Conservation (phyloP, 2,797 vertebrate genomes). For the Falco biarmicus region DNA sequence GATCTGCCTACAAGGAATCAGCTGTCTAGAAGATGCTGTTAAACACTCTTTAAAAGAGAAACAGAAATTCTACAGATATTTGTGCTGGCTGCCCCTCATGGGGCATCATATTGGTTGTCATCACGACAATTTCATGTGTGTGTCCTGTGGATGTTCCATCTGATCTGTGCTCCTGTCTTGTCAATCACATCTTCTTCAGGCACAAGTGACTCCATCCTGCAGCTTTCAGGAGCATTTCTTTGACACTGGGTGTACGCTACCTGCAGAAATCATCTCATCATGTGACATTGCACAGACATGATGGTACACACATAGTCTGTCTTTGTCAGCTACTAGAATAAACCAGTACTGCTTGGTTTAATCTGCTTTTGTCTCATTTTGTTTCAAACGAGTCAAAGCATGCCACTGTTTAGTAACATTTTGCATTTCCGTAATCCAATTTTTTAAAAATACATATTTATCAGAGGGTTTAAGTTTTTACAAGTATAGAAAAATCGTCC, state of each 20-base stretch:
- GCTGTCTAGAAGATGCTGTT: background rate
- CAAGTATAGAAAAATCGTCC: background rate
- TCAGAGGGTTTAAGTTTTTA: background rate
- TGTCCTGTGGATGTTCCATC: background rate
- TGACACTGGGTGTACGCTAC: background rate
- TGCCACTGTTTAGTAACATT: background rate
- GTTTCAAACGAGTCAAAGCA: background rate
- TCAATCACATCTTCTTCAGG: background rate
- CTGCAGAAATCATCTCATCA: background rate
- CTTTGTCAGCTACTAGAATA: background rate
- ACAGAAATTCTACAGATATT: background rate
- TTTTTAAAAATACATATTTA: background rate
- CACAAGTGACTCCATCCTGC: background rate
- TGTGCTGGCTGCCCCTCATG: background rate
- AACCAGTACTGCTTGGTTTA: background rate
- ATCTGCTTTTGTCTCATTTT: background rate
- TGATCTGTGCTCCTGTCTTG: background rate
- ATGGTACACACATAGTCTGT: background rate
- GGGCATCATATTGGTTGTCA: background rate
- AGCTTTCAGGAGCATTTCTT: background rate
- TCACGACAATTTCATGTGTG: background rate
- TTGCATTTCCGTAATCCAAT: background rate
- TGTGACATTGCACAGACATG: background rate
- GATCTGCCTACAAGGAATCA: background rate
- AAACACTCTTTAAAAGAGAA: background rate